Base-by-base conservation (phyloP, 2,797 vertebrate species). In the Neosilurus hyrtlii region DNA sequence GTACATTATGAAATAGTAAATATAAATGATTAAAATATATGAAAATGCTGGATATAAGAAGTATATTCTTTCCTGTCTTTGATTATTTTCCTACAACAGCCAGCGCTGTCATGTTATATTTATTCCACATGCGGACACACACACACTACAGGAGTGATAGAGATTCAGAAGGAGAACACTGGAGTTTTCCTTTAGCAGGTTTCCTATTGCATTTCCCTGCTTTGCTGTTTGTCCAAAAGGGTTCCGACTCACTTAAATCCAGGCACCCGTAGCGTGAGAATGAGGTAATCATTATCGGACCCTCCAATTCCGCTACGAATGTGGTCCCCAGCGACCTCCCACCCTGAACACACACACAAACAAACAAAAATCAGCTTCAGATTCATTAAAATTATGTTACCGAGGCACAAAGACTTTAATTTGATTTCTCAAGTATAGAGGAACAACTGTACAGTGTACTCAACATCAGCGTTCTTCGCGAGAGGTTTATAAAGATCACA, bases 281-380 rank as follows among this genome's bases (percentile, higher is more conserved):
- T 98, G 86, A 99, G 96, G 89, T 98, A 99, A 89, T 99, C 98
- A 76, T 99, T 98, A 90, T 98, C 98, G 0, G 97, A 97, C 82
- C 96, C 96, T 72, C 98, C 98, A 54, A 96, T 92, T 84, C 96
- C 97, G 84, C 95, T 97, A 88, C 95, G 96, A 86, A 99, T 96
- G 82, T 99, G 95, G 89, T 97, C 97, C 59, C 97, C 96, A 79
- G 96, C 97, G n/a, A 98, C 97, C 84, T 98, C 98, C 98, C 98
- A 99, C 74, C 97, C 98, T 99, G 43, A 54, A 59, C 15, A 74
- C 59, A 73, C 79, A 85, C 73, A 82, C 30, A 71, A 51, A 70
- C 78, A 49, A 26, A 70, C 43, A 52, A 0, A 10, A 30, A 61
- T 78, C 65, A 59, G 24, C 16, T 12, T 15, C 57, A 72, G 43